A percentile compares a stretch with the other conserved stretches of the same genome.
phyloP scores from a whole-genome alignment of 1,140 invertebrate genomes.

The Archivesica marissinica region DNA sequence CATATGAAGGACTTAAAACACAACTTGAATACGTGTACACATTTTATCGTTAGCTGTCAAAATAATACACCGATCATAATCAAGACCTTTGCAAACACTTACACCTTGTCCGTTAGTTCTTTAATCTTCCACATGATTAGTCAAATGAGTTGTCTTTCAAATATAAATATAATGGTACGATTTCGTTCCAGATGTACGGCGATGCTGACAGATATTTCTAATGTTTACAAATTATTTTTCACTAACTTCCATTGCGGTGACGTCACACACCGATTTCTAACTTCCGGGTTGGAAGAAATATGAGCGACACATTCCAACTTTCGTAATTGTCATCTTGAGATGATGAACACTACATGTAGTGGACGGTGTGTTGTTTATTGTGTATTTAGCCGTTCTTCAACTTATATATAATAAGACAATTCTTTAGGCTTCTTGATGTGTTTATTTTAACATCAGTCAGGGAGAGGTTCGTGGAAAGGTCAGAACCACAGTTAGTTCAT shows the following conservation, averaged over 20 bases:
- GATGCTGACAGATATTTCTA: conserved; percentile 29
- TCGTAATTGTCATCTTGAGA: too few relatives aligned
- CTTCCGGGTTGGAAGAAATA: conserved; percentile 5
- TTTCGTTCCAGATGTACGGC: not conserved
- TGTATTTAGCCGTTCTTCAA: too few relatives aligned
- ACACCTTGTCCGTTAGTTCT: conserved; percentile 97
- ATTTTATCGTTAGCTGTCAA: conserved; percentile 18
- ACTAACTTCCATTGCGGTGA: conserved; percentile 44
- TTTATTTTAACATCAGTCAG: too few relatives aligned
- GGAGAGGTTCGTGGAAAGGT: too few relatives aligned
- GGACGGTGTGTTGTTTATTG: too few relatives aligned
- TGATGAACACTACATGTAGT: too few relatives aligned
- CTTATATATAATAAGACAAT: too few relatives aligned
- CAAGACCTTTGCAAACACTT: conserved; percentile 86
- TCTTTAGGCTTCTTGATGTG: too few relatives aligned
- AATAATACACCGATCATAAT: not conserved
- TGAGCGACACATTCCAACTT: too few relatives aligned
- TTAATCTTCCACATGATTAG: conserved; percentile 92
- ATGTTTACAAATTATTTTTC: conserved; percentile 19
- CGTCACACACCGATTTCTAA: conserved; percentile 24
- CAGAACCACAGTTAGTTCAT: too few relatives aligned
- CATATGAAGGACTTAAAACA: not conserved
- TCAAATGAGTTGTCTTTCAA: not conserved
- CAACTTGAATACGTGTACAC: conserved; percentile 47
- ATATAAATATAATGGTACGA: not conserved